A percentile compares a stretch with the other conserved stretches of the same genome.
Conservation (phyloP, 2,888 invertebrate genomes). For the Lepidochitona cinerea region DNA sequence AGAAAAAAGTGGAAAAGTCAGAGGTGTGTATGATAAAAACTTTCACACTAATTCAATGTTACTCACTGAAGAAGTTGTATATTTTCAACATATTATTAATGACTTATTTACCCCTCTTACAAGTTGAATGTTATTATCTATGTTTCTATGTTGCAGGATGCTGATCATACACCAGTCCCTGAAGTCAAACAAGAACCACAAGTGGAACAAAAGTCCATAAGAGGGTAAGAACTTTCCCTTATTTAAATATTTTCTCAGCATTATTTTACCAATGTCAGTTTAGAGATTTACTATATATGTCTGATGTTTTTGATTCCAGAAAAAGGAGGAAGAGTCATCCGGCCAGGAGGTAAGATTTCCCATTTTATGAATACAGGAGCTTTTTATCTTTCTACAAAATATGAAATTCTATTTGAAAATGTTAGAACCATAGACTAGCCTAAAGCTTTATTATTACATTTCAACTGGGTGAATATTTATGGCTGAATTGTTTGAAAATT, state of each 20-base stretch:
- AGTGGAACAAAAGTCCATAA: conserved; percentile 29
- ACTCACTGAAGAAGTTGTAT: no score
- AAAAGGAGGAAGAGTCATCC: conserved; percentile 41
- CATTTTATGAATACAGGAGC: no score
- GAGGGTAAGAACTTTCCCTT: conserved; percentile 22
- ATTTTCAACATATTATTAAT: no score
- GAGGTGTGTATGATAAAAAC: neutral
- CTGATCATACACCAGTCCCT: neutral
- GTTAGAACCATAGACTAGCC: no score
- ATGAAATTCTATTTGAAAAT: no score
- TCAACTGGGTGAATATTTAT: no score
- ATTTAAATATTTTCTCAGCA: neutral
- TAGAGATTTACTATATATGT: neutral
- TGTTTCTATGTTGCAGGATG: neutral
- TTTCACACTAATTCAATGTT: no score
- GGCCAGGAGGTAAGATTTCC: conserved; percentile 45
- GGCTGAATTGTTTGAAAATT: no score
- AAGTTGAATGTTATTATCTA: no score
- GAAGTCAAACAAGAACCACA: conserved; percentile 24
- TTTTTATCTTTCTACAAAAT: no score
- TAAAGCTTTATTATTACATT: no score
- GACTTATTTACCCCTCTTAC: no score
- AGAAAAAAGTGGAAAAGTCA: conserved; percentile 13
- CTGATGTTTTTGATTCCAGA: conserved; percentile 11
- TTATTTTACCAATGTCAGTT: neutral